A percentile compares a stretch with the other conserved stretches of the same genome.
These are phyloP conservation scores for Zapornia atra DNA, from an alignment of 2,113 vertebrate genomes.

Conservation along the genomic window DNA sequence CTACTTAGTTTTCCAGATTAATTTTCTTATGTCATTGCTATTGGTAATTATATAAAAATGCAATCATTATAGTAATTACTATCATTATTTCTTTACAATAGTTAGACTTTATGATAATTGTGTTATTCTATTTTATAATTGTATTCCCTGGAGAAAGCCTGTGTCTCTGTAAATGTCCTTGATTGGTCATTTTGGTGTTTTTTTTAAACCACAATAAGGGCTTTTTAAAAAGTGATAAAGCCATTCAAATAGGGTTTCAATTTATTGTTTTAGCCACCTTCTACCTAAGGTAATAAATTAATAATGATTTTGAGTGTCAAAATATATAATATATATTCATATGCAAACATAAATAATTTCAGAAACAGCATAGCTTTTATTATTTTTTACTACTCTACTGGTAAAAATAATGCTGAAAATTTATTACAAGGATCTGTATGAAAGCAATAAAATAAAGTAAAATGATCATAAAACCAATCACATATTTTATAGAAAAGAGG, in stretches of 20 bases:
- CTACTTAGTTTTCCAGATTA: background rate
- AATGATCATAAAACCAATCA: constrained; percentile 70
- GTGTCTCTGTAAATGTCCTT: background rate
- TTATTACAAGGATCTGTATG: constrained; percentile 53
- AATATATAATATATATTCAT: background rate
- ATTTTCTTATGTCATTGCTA: background rate
- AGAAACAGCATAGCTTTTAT: background rate
- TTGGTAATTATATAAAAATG: background rate
- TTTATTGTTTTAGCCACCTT: background rate
- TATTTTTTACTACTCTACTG: constrained; percentile 40
- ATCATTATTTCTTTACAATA: background rate
- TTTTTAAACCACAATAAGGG: too few species aligned
- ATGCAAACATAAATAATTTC: constrained; percentile 42
- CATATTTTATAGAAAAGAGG: constrained; percentile 73
- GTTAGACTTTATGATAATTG: background rate
- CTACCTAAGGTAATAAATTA: background rate
- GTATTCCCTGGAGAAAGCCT: background rate
- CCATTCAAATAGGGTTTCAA: background rate
- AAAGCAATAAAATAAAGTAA: constrained; percentile 71
- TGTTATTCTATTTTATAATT: background rate
- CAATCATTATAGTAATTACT: background rate
- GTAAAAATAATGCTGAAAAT: constrained; percentile 63
- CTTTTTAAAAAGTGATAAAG: background rate
- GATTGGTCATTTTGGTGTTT: background rate
- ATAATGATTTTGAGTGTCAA: background rate